These are phyloP conservation scores for Liopterus haemorrhoidalis DNA, from an alignment of 2,888 invertebrate genomes.

Conservation along the genomic window DNA sequence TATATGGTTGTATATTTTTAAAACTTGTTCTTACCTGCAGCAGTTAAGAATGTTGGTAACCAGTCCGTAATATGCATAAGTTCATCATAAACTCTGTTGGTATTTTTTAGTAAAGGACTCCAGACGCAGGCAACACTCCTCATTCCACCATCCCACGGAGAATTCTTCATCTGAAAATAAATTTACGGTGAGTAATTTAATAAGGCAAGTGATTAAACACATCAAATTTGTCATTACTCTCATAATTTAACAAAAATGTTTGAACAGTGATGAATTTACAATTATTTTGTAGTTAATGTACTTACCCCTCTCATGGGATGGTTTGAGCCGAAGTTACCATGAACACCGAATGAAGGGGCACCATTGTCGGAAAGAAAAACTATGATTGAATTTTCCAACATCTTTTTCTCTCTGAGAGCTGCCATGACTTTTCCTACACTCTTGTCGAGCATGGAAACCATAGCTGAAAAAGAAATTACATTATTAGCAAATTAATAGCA, in stretches of 20 bases:
- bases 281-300: slow-evolving; percentile 15
- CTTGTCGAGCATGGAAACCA: slow-evolving; percentile 83
- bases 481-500: too few relatives aligned
- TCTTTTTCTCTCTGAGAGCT: slow-evolving; percentile 60
- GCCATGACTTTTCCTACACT: slow-evolving; percentile 75
- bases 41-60: slow-evolving; percentile 61
- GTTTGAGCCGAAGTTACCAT: slow-evolving; percentile 72
- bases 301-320: slow-evolving; percentile 72
- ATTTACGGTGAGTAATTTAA: too few relatives aligned
- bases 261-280: not conserved
- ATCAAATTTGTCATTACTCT: slow-evolving; percentile 1
- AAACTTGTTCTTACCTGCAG: slow-evolving; percentile 53
- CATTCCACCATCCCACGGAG: slow-evolving; percentile 67
- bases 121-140: slow-evolving; percentile 60
- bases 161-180: slow-evolving; percentile 54
- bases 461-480: slow-evolving; percentile 55
- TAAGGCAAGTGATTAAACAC: not conserved
- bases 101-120: slow-evolving; percentile 54
- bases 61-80: slow-evolving; percentile 65
- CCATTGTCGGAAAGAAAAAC: slow-evolving; percentile 88
- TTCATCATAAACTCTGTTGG: slow-evolving; percentile 53
- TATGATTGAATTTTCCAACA: slow-evolving; percentile 78
- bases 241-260: not conserved
- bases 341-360: slow-evolving; percentile 67
- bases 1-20: too few relatives aligned